Evolutionary conservation across 2,888 invertebrate genomes (phyloP).

Genomic region (Heliothis peltigera): DNA sequence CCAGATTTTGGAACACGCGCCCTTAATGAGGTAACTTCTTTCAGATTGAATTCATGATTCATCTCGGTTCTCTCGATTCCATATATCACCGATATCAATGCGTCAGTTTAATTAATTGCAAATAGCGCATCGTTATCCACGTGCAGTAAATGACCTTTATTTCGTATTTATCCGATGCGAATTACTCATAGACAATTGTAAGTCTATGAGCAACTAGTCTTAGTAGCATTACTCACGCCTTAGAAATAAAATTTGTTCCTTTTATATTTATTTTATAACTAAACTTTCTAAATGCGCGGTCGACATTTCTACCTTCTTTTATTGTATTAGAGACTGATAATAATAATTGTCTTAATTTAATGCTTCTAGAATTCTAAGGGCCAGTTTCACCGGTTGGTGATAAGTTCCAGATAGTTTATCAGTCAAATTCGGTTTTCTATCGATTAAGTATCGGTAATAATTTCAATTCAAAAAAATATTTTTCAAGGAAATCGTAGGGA

Average conservation of each 20-base stretch:
- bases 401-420: too few relatives aligned
- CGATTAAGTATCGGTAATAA: too few relatives aligned
- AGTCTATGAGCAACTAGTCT: not conserved
- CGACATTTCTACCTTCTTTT: not conserved
- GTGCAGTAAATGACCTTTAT: conserved; percentile 11
- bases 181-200: not conserved
- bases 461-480: too few relatives aligned
- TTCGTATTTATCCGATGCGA: not conserved
- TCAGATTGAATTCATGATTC: too few relatives aligned
- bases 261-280: not conserved
- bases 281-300: not conserved
- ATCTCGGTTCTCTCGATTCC: not conserved
- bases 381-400: too few relatives aligned
- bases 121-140: conserved; percentile 13
- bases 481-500: too few relatives aligned
- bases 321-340: not conserved
- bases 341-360: too few relatives aligned
- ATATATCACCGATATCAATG: not conserved
- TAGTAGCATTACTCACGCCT: not conserved
- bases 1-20: too few relatives aligned
- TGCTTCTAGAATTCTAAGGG: too few relatives aligned
- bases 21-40: too few relatives aligned
- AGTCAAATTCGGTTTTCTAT: too few relatives aligned
- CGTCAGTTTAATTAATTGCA: conserved; percentile 2
- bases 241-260: not conserved